Conservation (phyloP, 2,797 vertebrate species). For the Microhierax caerulescens region DNA sequence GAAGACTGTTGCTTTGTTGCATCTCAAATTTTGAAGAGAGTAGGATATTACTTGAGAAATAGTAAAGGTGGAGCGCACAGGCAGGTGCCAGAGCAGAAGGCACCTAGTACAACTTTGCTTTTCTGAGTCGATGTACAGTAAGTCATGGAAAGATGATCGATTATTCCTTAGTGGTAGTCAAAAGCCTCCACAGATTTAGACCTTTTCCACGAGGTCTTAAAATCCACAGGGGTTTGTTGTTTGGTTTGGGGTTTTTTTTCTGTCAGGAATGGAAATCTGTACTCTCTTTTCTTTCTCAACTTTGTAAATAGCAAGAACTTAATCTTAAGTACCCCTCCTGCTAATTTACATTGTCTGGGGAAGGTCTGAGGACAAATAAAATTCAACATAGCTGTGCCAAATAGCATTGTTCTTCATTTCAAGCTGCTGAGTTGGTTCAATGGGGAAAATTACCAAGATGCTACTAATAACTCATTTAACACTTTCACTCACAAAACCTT, state of each 20-base stretch:
- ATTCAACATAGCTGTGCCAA: not conserved
- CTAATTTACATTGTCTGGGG: not conserved
- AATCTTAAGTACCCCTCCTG: not conserved
- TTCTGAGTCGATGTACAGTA: not conserved
- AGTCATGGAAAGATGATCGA: not conserved
- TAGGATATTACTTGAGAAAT: not conserved
- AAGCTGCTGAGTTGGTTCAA: not conserved
- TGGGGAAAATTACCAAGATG: not conserved
- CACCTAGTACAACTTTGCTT: not conserved
- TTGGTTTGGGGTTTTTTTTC: not conserved
- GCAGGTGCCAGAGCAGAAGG: not conserved
- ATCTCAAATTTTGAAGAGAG: not conserved
- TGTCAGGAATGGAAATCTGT: not conserved
- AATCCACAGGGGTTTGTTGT: rapidly evolving
- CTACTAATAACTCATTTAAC: not conserved
- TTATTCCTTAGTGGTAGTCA: not conserved
- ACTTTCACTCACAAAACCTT: not conserved
- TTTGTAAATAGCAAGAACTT: not conserved
- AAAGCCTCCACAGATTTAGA: not conserved
- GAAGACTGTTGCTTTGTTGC: not conserved
- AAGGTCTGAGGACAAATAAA: not conserved
- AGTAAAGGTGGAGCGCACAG: not conserved
- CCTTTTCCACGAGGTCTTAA: not conserved
- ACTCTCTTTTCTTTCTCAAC: not conserved
- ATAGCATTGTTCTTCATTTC: not conserved